Evolutionary conservation across 1,140 invertebrate genomes (phyloP).

Genomic region (Thereuonema tuberculata): DNA sequence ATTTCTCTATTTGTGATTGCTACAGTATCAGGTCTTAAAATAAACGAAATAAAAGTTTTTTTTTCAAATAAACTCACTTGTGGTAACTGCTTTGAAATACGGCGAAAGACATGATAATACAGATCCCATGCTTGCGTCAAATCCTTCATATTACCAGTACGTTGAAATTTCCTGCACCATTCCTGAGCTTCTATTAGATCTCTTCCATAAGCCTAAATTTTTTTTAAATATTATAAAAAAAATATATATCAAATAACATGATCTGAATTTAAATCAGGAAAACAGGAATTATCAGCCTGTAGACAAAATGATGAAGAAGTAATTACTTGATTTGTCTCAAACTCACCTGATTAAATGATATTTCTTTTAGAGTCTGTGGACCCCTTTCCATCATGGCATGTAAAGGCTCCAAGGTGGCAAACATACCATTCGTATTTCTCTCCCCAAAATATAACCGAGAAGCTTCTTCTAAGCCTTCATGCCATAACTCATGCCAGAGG

Average conservation of each 20-base stretch:
- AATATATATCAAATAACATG: not conserved
- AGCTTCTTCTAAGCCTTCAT: slow-evolving; percentile 95
- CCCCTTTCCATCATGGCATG: slow-evolving; percentile 87
- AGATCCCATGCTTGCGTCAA: slow-evolving; percentile 97
- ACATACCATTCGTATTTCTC: slow-evolving; percentile 86
- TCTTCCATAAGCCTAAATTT: slow-evolving; percentile 61
- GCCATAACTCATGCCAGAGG: slow-evolving; percentile 98
- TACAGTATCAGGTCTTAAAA: too few species aligned
- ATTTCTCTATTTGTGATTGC: too few species aligned
- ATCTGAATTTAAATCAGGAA: not conserved
- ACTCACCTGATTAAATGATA: slow-evolving; percentile 83
- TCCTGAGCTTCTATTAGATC: slow-evolving; percentile 87
- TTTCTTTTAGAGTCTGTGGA: slow-evolving; percentile 91
- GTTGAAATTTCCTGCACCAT: slow-evolving; percentile 60
- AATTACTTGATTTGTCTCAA: too few species aligned
- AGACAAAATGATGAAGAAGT: not conserved
- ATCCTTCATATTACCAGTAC: slow-evolving; percentile 70
- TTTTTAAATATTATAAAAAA: slow-evolving; percentile 2
- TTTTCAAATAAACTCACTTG: slow-evolving; percentile 70
- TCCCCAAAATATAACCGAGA: slow-evolving; percentile 93
- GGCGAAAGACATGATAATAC: slow-evolving; percentile 94
- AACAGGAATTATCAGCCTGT: not conserved
- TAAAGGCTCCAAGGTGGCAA: slow-evolving; percentile 83
- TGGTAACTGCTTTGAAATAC: slow-evolving; percentile 86
- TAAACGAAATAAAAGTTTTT: too few species aligned